phyloP scores from a whole-genome alignment of 2,113 vertebrate species.

The Corythoichthys haematopterus region DNA sequence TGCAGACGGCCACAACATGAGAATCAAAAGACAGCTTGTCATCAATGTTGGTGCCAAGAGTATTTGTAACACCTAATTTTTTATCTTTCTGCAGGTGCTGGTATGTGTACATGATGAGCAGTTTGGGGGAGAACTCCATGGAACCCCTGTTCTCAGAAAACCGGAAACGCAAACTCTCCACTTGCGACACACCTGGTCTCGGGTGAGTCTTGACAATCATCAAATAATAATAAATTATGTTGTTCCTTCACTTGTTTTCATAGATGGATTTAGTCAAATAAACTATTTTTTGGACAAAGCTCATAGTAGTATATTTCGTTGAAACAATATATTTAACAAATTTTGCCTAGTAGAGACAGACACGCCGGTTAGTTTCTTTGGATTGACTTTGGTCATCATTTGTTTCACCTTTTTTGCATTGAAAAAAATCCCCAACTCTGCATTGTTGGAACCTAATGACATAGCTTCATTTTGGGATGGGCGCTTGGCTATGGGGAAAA shows the following conservation, averaged over 20 bases:
- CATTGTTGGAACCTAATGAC: not conserved
- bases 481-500: not conserved
- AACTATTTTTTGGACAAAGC: not conserved
- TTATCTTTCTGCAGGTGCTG: slow-evolving; percentile 74
- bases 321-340: not conserved
- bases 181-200: slow-evolving; percentile 81
- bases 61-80: slow-evolving; percentile 11
- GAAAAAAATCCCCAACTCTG: too few relatives aligned
- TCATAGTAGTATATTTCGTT: too few relatives aligned
- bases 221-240: slow-evolving; percentile 1
- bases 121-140: slow-evolving; percentile 88
- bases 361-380: not conserved
- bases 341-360: not conserved
- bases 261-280: not conserved
- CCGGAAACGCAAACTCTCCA: slow-evolving; percentile 87
- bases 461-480: not conserved
- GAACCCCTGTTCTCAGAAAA: slow-evolving; percentile 80
- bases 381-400: not conserved
- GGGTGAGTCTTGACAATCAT: slow-evolving; percentile 69
- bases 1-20: too few relatives aligned
- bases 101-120: slow-evolving; percentile 85
- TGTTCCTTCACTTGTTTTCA: slow-evolving; percentile 6
- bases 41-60: not conserved
- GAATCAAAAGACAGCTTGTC: too few relatives aligned
- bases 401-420: too few relatives aligned